These are phyloP conservation scores for Poicephalus meyeri DNA, from an alignment of 2,113 vertebrate genomes.

Conservation along the genomic window DNA sequence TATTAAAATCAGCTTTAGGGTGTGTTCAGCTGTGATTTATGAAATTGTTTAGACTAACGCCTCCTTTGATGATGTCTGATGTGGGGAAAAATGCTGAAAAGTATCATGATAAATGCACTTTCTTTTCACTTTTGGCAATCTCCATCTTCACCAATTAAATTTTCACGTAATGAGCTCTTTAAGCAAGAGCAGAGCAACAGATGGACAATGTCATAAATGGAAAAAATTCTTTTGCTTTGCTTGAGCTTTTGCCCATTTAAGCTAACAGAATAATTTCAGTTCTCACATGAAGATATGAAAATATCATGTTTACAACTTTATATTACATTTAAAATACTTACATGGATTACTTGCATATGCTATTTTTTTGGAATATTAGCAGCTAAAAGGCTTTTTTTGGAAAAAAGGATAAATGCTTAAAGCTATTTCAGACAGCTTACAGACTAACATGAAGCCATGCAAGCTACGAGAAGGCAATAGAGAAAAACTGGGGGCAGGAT, in stretches of 20 bases:
- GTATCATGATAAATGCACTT: conserved; percentile 75
- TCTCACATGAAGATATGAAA: background rate
- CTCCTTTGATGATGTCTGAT: conserved; percentile 80
- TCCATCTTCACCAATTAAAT: conserved; percentile 64
- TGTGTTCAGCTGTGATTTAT: conserved; percentile 77
- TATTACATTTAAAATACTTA: background rate
- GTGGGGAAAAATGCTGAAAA: conserved; percentile 75
- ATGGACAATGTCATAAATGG: background rate
- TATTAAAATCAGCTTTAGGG: conserved; percentile 78
- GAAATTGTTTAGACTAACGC: conserved; percentile 87
- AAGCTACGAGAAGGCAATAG: background rate
- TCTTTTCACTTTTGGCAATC: conserved; percentile 65
- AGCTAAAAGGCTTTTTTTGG: background rate
- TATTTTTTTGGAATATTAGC: background rate
- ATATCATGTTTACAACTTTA: background rate
- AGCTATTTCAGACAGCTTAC: background rate
- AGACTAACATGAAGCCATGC: background rate
- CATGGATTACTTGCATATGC: background rate
- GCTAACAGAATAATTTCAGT: background rate
- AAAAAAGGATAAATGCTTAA: background rate
- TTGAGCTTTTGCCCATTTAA: background rate
- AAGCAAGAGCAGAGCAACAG: conserved; percentile 38
- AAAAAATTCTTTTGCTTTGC: background rate
- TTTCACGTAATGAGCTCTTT: conserved; percentile 21
- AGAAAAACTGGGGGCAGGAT: background rate